phyloP scores from a whole-genome alignment of 23 tunicate genomes.

The Diplosoma virens region DNA sequence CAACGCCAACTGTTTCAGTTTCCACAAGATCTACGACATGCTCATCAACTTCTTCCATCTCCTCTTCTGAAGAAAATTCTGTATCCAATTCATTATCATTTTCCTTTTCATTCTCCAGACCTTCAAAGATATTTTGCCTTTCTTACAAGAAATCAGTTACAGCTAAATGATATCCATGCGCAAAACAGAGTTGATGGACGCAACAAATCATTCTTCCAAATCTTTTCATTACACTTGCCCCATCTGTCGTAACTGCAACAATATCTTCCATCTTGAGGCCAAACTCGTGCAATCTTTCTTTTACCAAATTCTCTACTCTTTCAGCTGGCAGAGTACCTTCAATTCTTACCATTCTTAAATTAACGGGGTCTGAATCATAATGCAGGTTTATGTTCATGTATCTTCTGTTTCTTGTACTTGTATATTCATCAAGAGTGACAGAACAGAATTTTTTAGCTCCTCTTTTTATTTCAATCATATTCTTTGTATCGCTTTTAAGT shows the following conservation, averaged over 20 bases:
- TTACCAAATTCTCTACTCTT: slow-evolving; percentile 60
- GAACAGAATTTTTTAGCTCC: slow-evolving; percentile 35
- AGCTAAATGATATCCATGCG: slow-evolving; percentile 56
- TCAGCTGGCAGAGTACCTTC: slow-evolving; percentile 28
- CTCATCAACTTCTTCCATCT: slow-evolving; percentile 46
- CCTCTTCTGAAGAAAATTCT: slow-evolving; percentile 49
- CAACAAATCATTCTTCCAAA: slow-evolving; percentile 60
- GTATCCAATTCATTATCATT: slow-evolving; percentile 32
- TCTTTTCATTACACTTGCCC: slow-evolving; percentile 67
- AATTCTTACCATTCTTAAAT: slow-evolving; percentile 50
- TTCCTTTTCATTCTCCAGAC: slow-evolving; percentile 12
- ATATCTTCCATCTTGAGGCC: slow-evolving; percentile 48
- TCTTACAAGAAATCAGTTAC: slow-evolving; percentile 50
- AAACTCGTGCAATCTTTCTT: slow-evolving; percentile 59
- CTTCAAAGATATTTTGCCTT: slow-evolving; percentile 31
- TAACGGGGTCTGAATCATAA: slow-evolving; percentile 37
- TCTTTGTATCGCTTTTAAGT: slow-evolving; percentile 49
- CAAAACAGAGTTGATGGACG: slow-evolving; percentile 59
- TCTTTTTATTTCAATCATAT: slow-evolving; percentile 45
- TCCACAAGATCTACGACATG: slow-evolving; percentile 36
- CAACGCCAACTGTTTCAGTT: slow-evolving; percentile 22
- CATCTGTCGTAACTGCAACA: slow-evolving; percentile 75
- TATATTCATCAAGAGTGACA: slow-evolving; percentile 53
- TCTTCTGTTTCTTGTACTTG: slow-evolving; percentile 56
- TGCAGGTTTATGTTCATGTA: slow-evolving; percentile 50